phyloP scores from a whole-genome alignment of 2,888 invertebrate species.

The Athalia cordata region DNA sequence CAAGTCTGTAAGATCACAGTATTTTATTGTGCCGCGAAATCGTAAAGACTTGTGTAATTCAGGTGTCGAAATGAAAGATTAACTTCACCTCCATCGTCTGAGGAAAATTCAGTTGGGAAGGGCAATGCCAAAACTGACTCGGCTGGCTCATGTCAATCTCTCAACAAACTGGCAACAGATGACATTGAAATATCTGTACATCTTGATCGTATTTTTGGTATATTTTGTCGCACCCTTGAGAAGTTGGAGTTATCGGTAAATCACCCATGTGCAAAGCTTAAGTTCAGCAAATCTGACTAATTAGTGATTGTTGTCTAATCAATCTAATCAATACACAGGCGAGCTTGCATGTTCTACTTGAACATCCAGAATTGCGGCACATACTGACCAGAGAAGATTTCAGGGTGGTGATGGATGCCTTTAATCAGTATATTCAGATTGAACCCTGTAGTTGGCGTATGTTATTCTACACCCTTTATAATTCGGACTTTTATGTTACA shows the following conservation, averaged over 20 bases:
- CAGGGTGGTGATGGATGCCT: constrained; percentile 33
- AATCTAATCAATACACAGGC: constrained; percentile 21
- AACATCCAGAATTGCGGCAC: constrained; percentile 25
- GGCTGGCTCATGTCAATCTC: constrained; percentile 8
- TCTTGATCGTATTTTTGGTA: constrained; percentile 35
- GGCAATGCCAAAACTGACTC: constrained; percentile 1
- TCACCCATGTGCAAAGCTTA: background rate
- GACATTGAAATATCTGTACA: constrained; percentile 38
- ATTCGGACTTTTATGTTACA: background rate
- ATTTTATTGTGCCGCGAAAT: background rate
- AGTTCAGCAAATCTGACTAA: background rate
- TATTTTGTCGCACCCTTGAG: constrained; percentile 25
- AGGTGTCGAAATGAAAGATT: constrained; percentile 14
- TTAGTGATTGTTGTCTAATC: background rate
- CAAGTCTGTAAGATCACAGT: background rate
- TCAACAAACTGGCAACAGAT: constrained; percentile 19
- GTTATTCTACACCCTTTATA: background rate
- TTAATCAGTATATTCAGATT: constrained; percentile 13
- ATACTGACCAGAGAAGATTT: constrained; percentile 37
- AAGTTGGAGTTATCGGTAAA: constrained; percentile 39
- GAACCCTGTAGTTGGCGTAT: constrained; percentile 33
- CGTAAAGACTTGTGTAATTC: background rate
- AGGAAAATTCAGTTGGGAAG: constrained; percentile 9
- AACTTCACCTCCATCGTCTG: background rate
- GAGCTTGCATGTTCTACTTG: constrained; percentile 18